Conservation (phyloP, 2,113 vertebrate genomes). For the Paramisgurnus dabryanus region DNA sequence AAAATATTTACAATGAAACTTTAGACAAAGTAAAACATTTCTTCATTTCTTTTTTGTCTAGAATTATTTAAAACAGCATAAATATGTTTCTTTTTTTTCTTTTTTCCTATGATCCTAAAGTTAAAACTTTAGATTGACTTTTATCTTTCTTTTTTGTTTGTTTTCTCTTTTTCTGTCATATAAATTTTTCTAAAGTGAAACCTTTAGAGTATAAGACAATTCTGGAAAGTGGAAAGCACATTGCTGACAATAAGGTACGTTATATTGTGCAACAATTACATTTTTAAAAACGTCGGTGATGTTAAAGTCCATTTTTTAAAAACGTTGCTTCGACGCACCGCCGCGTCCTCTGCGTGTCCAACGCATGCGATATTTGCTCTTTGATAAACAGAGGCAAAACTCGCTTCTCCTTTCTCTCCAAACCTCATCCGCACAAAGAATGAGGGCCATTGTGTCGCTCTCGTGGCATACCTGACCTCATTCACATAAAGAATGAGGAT, state of each 20-base stretch:
- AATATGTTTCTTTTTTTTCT: background rate
- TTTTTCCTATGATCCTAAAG: slow-evolving; percentile 44
- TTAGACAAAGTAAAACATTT: background rate
- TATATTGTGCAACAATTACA: slow-evolving; percentile 68
- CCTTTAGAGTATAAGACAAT: slow-evolving; percentile 55
- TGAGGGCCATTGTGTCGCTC: slow-evolving; percentile 76
- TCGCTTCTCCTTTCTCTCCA: slow-evolving; percentile 79
- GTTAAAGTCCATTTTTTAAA: slow-evolving; percentile 69
- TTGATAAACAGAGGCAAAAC: slow-evolving; percentile 56
- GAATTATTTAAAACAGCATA: background rate
- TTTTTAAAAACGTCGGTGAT: slow-evolving; percentile 57
- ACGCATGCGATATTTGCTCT: slow-evolving; percentile 64
- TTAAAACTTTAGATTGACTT: slow-evolving; percentile 32
- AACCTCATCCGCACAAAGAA: slow-evolving; percentile 84
- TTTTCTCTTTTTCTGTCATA: background rate
- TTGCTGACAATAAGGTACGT: slow-evolving; percentile 51
- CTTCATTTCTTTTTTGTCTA: background rate
- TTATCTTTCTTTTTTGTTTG: background rate
- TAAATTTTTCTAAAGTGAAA: slow-evolving; percentile 42
- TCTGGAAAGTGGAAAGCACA: slow-evolving; percentile 53
- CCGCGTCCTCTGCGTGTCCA: slow-evolving; percentile 78
- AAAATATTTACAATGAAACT: slow-evolving; percentile 32
- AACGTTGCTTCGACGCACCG: slow-evolving; percentile 73
- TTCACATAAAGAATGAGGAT: slow-evolving; percentile 77
- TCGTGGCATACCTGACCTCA: slow-evolving; percentile 72